These are phyloP conservation scores for Propithecus perrieri DNA, from an alignment of 2,797 vertebrate genomes.

Conservation along the genomic window DNA sequence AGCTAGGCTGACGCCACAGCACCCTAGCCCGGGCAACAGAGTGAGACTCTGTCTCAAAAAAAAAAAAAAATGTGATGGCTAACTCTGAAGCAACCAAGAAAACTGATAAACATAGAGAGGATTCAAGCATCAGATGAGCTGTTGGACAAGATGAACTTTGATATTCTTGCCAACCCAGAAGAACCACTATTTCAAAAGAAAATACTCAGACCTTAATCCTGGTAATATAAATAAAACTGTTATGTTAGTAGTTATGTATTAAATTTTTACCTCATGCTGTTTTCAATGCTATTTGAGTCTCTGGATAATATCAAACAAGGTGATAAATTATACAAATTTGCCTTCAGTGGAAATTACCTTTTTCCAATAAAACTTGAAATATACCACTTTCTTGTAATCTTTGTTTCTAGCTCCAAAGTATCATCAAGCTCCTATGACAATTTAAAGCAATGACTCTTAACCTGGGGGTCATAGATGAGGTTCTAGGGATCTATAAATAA, in stretches of 20 bases:
- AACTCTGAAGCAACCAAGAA: conserved; percentile 2
- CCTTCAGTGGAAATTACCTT: conserved; percentile 63
- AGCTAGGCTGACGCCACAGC: no score
- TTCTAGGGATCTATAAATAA: background rate
- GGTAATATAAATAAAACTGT: conserved; percentile 55
- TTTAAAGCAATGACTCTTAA: conserved; percentile 45
- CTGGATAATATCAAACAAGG: conserved; percentile 52
- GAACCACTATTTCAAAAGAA: conserved; percentile 57
- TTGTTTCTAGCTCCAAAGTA: conserved; percentile 5
- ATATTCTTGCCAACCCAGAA: conserved; percentile 40
- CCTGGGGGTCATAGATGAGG: background rate
- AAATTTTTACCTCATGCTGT: conserved; percentile 66
- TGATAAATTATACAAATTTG: conserved; percentile 39
- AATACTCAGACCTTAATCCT: conserved; percentile 43
- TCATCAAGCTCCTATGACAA: background rate
- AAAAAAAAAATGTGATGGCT: background rate
- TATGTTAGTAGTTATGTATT: conserved; percentile 65
- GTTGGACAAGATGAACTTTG: background rate
- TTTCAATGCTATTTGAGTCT: conserved; percentile 42
- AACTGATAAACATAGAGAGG: background rate
- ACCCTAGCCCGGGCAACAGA: no score
- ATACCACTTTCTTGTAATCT: background rate
- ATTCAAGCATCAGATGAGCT: conserved; percentile 34
- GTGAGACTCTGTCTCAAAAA: no score
- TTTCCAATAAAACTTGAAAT: conserved; percentile 57